phyloP scores from a whole-genome alignment of 2,888 invertebrate species.

The Tyria jacobaeae region DNA sequence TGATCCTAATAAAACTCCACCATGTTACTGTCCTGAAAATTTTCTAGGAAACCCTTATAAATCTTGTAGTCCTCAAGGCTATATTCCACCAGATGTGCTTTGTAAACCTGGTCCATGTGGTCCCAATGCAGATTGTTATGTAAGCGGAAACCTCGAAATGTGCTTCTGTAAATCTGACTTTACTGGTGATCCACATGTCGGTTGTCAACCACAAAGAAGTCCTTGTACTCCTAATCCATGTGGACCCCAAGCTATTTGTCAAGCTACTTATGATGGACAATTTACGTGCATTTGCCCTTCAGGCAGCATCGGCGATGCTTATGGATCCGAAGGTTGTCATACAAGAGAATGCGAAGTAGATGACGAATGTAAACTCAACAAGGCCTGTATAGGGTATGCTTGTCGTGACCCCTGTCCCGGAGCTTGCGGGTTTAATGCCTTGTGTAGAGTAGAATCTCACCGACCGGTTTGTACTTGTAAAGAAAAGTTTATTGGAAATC shows the following conservation, averaged over 20 bases:
- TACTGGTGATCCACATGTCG: conserved; percentile 92
- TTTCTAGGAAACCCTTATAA: conserved; percentile 94
- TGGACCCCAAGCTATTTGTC: conserved; percentile 92
- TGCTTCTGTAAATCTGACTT: conserved; percentile 93
- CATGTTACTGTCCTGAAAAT: conserved; percentile 95
- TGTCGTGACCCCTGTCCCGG: conserved; percentile 94
- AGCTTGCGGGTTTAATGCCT: conserved; percentile 91
- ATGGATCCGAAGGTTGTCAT: conserved; percentile 90
- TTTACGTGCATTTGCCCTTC: conserved; percentile 91
- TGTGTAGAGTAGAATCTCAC: conserved; percentile 92
- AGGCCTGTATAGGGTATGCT: conserved; percentile 92
- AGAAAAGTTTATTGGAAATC: conserved; percentile 91
- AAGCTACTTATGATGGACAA: conserved; percentile 89
- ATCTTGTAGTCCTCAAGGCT: conserved; percentile 87
- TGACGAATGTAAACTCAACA: conserved; percentile 90
- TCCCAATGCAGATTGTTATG: conserved; percentile 93
- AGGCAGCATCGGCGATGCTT: conserved; percentile 92
- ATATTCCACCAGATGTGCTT: conserved; percentile 86
- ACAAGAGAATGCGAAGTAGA: conserved; percentile 94
- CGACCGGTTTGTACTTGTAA: conserved; percentile 93
- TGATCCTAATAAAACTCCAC: conserved; percentile 91
- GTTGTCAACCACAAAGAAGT: conserved; percentile 90
- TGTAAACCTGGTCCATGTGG: conserved; percentile 95
- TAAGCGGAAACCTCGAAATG: conserved; percentile 92
- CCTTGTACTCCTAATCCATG: conserved; percentile 94